Conservation (phyloP, 1,140 invertebrate species). For the Odontomachus brunneus region DNA sequence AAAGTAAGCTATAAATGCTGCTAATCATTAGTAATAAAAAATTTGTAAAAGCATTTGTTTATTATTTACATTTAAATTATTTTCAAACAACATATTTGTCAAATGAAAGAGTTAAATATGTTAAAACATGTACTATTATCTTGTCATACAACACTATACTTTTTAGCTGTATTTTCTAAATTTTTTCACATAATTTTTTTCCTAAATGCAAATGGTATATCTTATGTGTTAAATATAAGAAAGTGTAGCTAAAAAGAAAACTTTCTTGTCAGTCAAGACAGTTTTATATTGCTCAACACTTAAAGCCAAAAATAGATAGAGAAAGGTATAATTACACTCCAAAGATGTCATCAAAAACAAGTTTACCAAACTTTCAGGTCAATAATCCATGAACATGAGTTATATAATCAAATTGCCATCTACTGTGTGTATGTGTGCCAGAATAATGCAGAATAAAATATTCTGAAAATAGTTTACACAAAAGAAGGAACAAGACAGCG, state of each 20-base stretch:
- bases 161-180: not conserved
- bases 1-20: not conserved
- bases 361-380: conserved; percentile 72
- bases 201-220: not conserved
- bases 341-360: conserved; percentile 73
- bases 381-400: conserved; percentile 71
- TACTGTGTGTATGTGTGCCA: conserved; percentile 75
- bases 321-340: conserved; percentile 78
- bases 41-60: not conserved
- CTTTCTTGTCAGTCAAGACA: not conserved
- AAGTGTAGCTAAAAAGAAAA: not conserved
- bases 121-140: not conserved
- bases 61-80: conserved; percentile 2
- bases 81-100: not conserved
- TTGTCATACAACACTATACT: not conserved
- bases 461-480: conserved; percentile 82
- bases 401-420: conserved; percentile 78
- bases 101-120: not conserved
- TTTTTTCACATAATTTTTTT: not conserved
- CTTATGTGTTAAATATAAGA: not conserved
- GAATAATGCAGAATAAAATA: conserved; percentile 77
- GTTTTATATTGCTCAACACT: conserved; percentile 7
- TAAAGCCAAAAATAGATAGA: conserved; percentile 29
- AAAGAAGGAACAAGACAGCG: conserved; percentile 46
- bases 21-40: conserved; percentile 5